Evolutionary conservation across 2,797 vertebrate species (phyloP).

Genomic region (Potorous gilbertii): DNA sequence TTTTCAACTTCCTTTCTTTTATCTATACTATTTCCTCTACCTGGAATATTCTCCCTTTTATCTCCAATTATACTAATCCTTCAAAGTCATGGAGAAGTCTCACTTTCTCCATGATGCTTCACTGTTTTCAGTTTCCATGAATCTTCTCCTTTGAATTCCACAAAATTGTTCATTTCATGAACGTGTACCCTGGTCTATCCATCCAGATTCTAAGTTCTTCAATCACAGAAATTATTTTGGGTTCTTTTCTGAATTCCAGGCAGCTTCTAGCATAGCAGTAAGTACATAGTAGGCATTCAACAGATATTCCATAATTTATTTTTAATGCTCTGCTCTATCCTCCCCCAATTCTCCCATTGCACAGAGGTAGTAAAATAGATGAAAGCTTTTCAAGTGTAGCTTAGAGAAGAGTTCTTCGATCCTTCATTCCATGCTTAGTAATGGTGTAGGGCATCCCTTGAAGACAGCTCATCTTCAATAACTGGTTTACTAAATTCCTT

Average conservation of each 20-base stretch:
- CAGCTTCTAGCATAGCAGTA: neutral
- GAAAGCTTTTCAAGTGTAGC: neutral
- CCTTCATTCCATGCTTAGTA: neutral
- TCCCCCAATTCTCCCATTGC: neutral
- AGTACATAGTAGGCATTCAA: neutral
- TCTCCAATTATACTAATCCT: neutral
- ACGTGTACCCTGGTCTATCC: neutral
- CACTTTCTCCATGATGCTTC: neutral
- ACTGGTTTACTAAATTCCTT: neutral
- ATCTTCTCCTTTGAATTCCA: neutral
- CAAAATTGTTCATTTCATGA: neutral
- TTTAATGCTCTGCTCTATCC: neutral
- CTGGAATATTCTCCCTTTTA: neutral
- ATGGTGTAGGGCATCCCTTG: neutral
- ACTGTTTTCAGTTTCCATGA: neutral
- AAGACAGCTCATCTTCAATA: neutral
- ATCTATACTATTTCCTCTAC: neutral
- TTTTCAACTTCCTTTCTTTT: too few species aligned
- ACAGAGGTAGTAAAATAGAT: neutral
- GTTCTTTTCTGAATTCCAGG: neutral
- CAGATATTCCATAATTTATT: neutral
- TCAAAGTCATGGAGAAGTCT: neutral
- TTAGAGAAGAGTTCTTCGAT: neutral
- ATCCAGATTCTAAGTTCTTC: neutral
- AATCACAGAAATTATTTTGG: neutral